Conservation (phyloP, 1,140 invertebrate genomes). For the Vollenhovia emeryi region DNA sequence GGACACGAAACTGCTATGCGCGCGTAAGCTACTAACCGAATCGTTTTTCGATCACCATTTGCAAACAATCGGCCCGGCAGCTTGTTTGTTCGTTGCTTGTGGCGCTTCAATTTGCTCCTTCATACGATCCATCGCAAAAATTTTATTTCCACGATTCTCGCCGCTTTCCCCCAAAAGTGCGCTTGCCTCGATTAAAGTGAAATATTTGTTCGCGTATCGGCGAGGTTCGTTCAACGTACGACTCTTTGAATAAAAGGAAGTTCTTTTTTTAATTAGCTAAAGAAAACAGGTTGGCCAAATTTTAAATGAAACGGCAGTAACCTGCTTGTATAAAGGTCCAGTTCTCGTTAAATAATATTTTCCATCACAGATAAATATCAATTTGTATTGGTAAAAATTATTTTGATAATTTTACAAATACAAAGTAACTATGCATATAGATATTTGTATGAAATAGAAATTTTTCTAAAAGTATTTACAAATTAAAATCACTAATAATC, state of each 20-base stretch:
- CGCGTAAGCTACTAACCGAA: neutral
- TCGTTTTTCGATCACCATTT: conserved; percentile 36
- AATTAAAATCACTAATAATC: neutral
- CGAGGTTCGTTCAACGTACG: neutral
- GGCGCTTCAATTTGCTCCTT: neutral
- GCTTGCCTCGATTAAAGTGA: neutral
- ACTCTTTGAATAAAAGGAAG: neutral
- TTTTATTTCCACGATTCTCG: neutral
- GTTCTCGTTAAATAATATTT: neutral
- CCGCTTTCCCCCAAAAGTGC: neutral
- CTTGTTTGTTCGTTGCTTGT: neutral
- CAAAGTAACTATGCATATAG: neutral
- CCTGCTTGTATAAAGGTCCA: neutral
- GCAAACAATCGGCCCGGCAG: neutral
- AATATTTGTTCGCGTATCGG: neutral
- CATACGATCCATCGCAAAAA: conserved; percentile 19
- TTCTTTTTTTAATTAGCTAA: neutral
- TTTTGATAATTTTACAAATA: neutral
- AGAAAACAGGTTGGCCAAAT: neutral
- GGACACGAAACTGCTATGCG: neutral
- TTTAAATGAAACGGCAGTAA: neutral
- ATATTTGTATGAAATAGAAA: neutral
- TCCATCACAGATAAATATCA: neutral
- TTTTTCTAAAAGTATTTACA: neutral
- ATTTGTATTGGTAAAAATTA: conserved; percentile 5